phyloP scores from a whole-genome alignment of 2,113 vertebrate species.

The Otis tarda region DNA sequence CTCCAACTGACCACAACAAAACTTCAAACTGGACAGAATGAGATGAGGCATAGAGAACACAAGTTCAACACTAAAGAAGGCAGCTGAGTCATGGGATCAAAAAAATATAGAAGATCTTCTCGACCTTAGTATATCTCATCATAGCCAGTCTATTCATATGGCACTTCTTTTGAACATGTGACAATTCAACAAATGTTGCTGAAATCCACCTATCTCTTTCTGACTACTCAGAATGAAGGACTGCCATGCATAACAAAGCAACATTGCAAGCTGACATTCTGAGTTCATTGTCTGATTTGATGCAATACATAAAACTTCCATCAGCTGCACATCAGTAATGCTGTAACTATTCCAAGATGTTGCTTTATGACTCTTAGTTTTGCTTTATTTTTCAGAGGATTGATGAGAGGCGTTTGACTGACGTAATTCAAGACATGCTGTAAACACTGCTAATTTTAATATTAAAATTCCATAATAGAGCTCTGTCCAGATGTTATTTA shows the following conservation, averaged over 20 bases:
- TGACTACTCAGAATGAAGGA: neutral
- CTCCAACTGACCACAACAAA: neutral
- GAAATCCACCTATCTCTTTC: neutral
- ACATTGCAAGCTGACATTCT: neutral
- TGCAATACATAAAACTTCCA: neutral
- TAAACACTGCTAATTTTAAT: constrained; percentile 8
- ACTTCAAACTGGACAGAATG: neutral
- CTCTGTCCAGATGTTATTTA: neutral
- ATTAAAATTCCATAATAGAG: neutral
- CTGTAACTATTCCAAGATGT: neutral
- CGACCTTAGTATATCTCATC: neutral
- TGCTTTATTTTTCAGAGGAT: neutral
- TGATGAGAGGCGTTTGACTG: neutral
- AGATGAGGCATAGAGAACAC: neutral
- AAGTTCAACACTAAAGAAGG: neutral
- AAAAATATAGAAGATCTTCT: neutral
- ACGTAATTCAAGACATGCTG: neutral
- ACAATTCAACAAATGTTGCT: neutral
- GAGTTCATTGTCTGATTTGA: neutral
- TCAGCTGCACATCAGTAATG: neutral
- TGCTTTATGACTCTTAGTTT: neutral
- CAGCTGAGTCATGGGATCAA: neutral
- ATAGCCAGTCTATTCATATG: neutral
- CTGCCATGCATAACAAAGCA: neutral
- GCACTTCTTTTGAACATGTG: neutral